A percentile compares a stretch with the other conserved stretches of the same genome.
These are phyloP conservation scores for Potamarius usumacintae DNA, from an alignment of 2,113 vertebrate species.

Conservation along the genomic window DNA sequence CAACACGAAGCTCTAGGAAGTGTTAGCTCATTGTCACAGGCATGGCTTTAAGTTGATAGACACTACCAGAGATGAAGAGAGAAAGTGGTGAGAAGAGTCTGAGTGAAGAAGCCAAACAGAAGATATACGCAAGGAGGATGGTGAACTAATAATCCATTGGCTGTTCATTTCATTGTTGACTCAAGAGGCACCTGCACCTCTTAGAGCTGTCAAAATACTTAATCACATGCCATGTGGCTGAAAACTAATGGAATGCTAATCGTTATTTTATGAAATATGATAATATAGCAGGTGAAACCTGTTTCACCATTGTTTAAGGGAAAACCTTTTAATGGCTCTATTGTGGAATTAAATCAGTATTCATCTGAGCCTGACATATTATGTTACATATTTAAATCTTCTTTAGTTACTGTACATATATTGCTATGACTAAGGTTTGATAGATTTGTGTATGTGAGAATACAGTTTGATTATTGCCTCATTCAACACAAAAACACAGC, in stretches of 20 bases:
- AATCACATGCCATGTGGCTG: background rate
- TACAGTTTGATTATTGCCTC: background rate
- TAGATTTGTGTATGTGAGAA: background rate
- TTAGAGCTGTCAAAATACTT: background rate
- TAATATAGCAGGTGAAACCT: background rate
- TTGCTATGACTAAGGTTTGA: background rate
- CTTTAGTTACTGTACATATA: background rate
- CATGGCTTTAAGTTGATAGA: constrained; percentile 16
- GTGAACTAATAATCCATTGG: background rate
- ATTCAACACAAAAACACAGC: background rate
- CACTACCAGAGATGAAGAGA: background rate
- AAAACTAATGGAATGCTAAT: constrained; percentile 2
- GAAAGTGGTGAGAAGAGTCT: background rate
- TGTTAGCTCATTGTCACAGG: background rate
- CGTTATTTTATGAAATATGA: background rate
- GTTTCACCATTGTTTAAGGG: background rate
- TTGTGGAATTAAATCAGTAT: background rate
- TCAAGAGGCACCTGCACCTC: background rate
- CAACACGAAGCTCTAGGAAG: constrained; percentile 14
- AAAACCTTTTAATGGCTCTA: background rate
- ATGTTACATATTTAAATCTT: background rate
- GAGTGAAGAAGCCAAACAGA: background rate
- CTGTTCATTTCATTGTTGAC: background rate
- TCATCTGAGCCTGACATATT: background rate
- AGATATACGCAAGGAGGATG: background rate